These are phyloP conservation scores for Edolisoma coerulescens DNA, from an alignment of 2,113 vertebrate species.

Conservation along the genomic window DNA sequence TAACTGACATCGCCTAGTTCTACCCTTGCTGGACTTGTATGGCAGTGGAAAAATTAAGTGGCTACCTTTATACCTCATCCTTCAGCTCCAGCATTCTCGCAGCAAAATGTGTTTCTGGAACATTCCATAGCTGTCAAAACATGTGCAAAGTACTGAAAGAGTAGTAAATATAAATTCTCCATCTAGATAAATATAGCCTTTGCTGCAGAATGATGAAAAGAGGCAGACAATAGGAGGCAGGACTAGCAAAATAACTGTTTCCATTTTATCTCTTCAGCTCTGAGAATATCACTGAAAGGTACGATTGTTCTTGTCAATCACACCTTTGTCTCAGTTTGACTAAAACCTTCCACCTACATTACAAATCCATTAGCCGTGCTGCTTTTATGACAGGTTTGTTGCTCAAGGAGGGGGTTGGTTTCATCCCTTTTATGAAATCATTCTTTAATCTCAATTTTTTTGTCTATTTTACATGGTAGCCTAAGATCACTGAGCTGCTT, in stretches of 20 bases:
- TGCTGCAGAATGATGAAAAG: conserved; percentile 5
- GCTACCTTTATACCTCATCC: neutral
- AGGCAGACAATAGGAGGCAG: neutral
- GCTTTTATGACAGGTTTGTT: neutral
- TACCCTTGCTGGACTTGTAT: neutral
- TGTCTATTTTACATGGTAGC: neutral
- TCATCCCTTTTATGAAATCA: neutral
- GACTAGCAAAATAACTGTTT: conserved; percentile 10
- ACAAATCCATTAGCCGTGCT: conserved; percentile 50
- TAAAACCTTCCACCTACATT: conserved; percentile 38
- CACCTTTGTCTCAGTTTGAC: conserved; percentile 48
- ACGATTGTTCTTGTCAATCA: conserved; percentile 57
- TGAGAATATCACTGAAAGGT: conserved; percentile 28
- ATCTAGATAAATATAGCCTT: neutral
- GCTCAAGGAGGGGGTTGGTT: neutral
- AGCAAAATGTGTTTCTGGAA: neutral
- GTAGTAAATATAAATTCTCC: conserved; percentile 19
- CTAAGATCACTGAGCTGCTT: neutral
- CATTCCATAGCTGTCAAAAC: neutral
- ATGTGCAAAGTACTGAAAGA: neutral
- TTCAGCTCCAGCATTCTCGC: neutral
- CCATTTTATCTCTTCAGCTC: neutral
- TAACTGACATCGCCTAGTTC: neutral
- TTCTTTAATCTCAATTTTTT: neutral
- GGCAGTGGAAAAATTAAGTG: neutral